Percentiles rank a stretch among this genome's conserved stretches.
These are phyloP conservation scores for Agriopis leucophaearia DNA, from an alignment of 2,888 invertebrate genomes.

Conservation along the genomic window DNA sequence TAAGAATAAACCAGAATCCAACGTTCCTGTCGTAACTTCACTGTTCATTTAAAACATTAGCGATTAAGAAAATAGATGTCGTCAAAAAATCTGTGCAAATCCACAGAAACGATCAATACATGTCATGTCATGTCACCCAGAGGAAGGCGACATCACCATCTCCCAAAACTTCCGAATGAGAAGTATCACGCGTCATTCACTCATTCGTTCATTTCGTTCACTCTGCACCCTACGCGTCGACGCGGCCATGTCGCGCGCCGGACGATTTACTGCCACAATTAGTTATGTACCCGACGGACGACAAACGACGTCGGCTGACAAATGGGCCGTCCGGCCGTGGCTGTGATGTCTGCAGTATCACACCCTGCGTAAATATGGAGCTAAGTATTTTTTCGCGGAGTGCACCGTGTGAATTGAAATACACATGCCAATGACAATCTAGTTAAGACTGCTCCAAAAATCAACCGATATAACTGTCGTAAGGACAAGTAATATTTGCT, in stretches of 20 bases:
- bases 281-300: conserved; percentile 77
- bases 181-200: conserved; percentile 49
- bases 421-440: too few relatives aligned
- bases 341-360: conserved; percentile 26
- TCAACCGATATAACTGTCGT: too few relatives aligned
- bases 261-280: conserved; percentile 81
- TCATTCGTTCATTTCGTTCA: conserved; percentile 48
- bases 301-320: conserved; percentile 76
- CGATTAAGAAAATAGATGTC: background rate
- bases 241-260: conserved; percentile 62
- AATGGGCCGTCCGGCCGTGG: conserved; percentile 64
- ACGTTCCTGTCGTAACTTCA: background rate
- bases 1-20: background rate
- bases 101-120: conserved; percentile 16
- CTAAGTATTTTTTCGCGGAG: background rate
- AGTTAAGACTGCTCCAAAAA: too few relatives aligned
- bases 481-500: too few relatives aligned
- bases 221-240: conserved; percentile 49
- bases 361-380: conserved; percentile 3
- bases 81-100: background rate
- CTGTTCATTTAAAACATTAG: background rate
- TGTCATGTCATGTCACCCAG: conserved; percentile 26
- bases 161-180: conserved; percentile 40
- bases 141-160: conserved; percentile 35
- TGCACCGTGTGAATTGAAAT: too few relatives aligned